A percentile compares a stretch with the other conserved stretches of the same genome.
phyloP scores from a whole-genome alignment of 2,888 invertebrate species.

The Erebia palarica region DNA sequence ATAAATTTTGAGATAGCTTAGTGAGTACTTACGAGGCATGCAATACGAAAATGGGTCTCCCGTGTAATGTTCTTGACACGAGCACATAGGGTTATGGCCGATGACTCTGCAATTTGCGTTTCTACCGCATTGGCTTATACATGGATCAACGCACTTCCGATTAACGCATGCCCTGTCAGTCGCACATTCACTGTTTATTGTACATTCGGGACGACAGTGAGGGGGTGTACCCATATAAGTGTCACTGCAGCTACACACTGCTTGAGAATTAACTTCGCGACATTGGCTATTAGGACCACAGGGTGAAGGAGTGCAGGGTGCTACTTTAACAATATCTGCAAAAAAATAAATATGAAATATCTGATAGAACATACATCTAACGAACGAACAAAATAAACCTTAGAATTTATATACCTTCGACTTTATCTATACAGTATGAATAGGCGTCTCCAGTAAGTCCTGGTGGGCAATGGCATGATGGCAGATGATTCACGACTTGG shows the following conservation, averaged over 20 bases:
- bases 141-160: slow-evolving; percentile 90
- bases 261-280: slow-evolving; percentile 85
- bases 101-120: slow-evolving; percentile 91
- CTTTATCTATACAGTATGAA: slow-evolving; percentile 79
- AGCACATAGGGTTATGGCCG: slow-evolving; percentile 92
- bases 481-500: slow-evolving; percentile 88
- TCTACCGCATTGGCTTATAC: slow-evolving; percentile 89
- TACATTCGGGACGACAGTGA: slow-evolving; percentile 91
- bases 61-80: slow-evolving; percentile 86
- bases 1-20: not conserved
- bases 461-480: slow-evolving; percentile 86
- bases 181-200: slow-evolving; percentile 90
- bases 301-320: slow-evolving; percentile 87
- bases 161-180: slow-evolving; percentile 89
- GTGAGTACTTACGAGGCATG: slow-evolving; percentile 71
- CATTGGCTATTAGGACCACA: slow-evolving; percentile 91
- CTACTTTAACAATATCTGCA: slow-evolving; percentile 65
- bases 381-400: not conserved
- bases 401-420: slow-evolving; percentile 58
- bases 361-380: not conserved
- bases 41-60: slow-evolving; percentile 89
- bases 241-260: slow-evolving; percentile 87
- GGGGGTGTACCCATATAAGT: slow-evolving; percentile 89
- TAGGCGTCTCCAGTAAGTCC: slow-evolving; percentile 89
- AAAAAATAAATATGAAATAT: slow-evolving; percentile 37